These are phyloP conservation scores for Pachyrhynchus sulphureomaculatus DNA, from an alignment of 1,140 invertebrate species.

Conservation along the genomic window DNA sequence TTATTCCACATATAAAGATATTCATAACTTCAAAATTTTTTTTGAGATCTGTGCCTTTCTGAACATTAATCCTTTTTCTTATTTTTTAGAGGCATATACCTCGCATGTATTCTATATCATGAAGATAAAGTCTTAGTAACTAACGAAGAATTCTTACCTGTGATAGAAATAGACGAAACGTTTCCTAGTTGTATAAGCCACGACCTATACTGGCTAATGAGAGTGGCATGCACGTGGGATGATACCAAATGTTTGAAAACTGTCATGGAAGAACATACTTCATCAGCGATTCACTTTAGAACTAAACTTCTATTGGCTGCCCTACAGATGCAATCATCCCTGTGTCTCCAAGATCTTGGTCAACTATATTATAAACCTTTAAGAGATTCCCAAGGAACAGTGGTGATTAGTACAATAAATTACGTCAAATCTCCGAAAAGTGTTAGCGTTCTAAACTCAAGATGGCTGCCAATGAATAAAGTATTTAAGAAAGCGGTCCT, in stretches of 20 bases:
- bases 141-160: conserved; percentile 93
- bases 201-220: conserved; percentile 97
- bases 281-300: conserved; percentile 86
- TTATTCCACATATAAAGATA: no score
- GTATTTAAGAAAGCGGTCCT: conserved; percentile 56
- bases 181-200: conserved; percentile 87
- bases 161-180: conserved; percentile 95
- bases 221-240: conserved; percentile 95
- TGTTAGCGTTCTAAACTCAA: conserved; percentile 81
- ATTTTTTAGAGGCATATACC: conserved; percentile 80
- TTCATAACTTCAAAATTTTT: no score
- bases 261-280: conserved; percentile 92
- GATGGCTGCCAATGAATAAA: conserved; percentile 85
- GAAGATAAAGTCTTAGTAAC: conserved; percentile 95
- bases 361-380: conserved; percentile 90
- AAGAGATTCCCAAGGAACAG: conserved; percentile 81
- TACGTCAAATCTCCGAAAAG: conserved; percentile 80
- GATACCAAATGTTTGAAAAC: conserved; percentile 86
- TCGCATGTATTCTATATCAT: conserved; percentile 89
- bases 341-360: conserved; percentile 88
- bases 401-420: conserved; percentile 87
- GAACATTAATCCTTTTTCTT: no score
- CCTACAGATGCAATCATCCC: conserved; percentile 86
- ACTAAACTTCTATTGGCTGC: conserved; percentile 89
- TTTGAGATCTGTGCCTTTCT: no score